These are phyloP conservation scores for Cyrtonyx montezumae DNA, from an alignment of 2,113 vertebrate genomes.

Conservation along the genomic window DNA sequence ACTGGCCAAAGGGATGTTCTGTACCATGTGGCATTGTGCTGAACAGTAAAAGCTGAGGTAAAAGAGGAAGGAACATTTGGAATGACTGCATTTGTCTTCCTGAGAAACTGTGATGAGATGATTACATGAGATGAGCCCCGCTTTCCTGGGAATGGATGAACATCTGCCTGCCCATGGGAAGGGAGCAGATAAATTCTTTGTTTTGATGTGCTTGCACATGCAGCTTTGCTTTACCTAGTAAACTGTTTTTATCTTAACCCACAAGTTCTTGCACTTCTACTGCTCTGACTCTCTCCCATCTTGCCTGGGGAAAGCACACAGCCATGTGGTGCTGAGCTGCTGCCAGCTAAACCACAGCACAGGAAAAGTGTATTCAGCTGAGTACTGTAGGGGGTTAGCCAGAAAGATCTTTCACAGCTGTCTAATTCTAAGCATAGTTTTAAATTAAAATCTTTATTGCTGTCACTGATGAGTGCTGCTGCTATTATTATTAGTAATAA, in stretches of 20 bases:
- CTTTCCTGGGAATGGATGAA: not conserved
- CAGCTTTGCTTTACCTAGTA: not conserved
- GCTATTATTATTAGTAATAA: not conserved
- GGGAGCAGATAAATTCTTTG: not conserved
- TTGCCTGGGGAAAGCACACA: not conserved
- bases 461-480: not conserved
- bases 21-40: not conserved
- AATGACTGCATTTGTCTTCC: not conserved
- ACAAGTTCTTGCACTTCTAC: not conserved
- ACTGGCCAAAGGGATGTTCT: not conserved
- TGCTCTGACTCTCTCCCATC: not conserved
- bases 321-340: not conserved
- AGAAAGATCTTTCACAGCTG: not conserved
- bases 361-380: not conserved
- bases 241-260: not conserved
- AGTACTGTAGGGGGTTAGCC: not conserved
- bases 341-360: not conserved
- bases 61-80: not conserved
- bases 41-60: not conserved
- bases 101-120: not conserved
- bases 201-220: not conserved
- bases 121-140: not conserved
- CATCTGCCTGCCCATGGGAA: not conserved
- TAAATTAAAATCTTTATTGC: not conserved
- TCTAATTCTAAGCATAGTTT: not conserved